Base-by-base conservation (phyloP, 2,113 vertebrate genomes). In the Phocoena phocoena region DNA sequence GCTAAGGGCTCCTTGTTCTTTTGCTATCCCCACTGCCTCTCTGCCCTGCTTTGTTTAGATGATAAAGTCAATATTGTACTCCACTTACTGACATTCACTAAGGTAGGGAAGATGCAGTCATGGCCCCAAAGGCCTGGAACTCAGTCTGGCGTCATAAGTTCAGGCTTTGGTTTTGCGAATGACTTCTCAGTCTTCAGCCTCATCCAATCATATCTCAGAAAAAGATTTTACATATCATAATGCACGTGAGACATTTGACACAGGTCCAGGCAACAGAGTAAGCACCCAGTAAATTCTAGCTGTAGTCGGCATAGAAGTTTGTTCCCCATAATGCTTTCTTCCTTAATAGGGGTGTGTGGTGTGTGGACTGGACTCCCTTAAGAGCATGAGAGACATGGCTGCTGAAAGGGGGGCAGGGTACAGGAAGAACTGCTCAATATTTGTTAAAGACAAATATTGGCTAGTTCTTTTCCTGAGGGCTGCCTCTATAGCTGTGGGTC, bases 21-120 rank as follows among this genome's bases (percentile, higher is more conserved):
- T 76, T 36, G 25, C 73, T 82, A 8, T 93, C 77, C 88, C 26
- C 13, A 47, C 33, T 70, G 71, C 92, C 33, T 88, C 50, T 50
- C 50, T 84, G 74, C 33, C 10, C 5, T 73, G 80, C 63, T 93
- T 63, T 93, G 85, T 97, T 95, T 95, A 67, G 63, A 36, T 36
- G 74, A 95, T 85, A 98, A 96, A 95, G 76, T 94, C 93, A 93
- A 79, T 87, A 95, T 81, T 97, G 74, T 97, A 31, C 65, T 93
- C 67, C 36, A 86, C 82, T 93, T n/a, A 50, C 74, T 89, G 85
- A 68, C 50, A 65, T 44, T 92, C 62, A 41, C 68, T 73, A 38
- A 73, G 36, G 47, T 60, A 92, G 79, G 13, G 63, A 89, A 82
- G 70, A 77, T 71, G 60, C 76, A 92, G 63, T 91, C 79, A 41